Percentiles rank a stretch among this genome's conserved stretches.
These are phyloP conservation scores for Damaliscus lunatus DNA, from an alignment of 2,113 vertebrate species.

Conservation along the genomic window DNA sequence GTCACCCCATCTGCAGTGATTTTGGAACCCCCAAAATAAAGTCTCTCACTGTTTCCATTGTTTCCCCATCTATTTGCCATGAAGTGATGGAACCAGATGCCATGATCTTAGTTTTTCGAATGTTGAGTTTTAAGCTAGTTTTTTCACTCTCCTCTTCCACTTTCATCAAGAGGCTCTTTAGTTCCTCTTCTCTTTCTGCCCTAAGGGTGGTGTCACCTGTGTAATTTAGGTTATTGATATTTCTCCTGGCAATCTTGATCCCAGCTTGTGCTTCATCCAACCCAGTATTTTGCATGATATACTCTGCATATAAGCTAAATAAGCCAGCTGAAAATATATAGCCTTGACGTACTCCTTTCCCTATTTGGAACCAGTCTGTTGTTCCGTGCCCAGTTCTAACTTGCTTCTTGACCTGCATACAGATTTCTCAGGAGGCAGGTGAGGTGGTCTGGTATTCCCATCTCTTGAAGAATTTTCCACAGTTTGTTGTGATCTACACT, in stretches of 20 bases:
- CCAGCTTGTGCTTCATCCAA: not conserved
- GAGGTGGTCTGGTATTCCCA: no score
- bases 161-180: not conserved
- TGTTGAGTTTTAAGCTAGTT: not conserved
- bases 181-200: not conserved
- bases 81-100: not conserved
- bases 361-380: not conserved
- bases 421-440: no score
- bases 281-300: not conserved
- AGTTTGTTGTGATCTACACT: no score
- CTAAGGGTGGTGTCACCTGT: not conserved
- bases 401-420: no score
- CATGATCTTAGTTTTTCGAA: not conserved
- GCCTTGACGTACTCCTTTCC: not conserved
- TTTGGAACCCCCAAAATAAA: not conserved
- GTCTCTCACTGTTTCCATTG: not conserved
- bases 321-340: not conserved
- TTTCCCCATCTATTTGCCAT: not conserved
- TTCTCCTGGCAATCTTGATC: not conserved
- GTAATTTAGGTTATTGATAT: not conserved
- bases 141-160: not conserved
- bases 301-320: not conserved
- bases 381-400: not conserved
- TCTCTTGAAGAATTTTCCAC: no score
- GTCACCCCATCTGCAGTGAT: not conserved